Percentiles rank a stretch among this genome's conserved stretches.
Conservation (phyloP, 2,888 invertebrate genomes). For the Tipula confusa region DNA sequence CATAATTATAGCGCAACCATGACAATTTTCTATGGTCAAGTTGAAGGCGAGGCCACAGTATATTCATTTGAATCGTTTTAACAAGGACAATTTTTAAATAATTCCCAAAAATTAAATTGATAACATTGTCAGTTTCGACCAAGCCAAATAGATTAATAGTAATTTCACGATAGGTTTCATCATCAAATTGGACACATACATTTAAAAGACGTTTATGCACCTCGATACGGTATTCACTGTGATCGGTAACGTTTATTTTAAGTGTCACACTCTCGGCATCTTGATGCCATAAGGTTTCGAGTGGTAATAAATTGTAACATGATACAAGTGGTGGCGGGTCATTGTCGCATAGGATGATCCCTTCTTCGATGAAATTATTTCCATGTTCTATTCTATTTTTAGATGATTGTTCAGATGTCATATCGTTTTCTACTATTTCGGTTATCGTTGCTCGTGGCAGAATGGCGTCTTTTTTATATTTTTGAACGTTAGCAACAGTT, state of each 20-base stretch:
- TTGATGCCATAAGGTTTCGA: not conserved
- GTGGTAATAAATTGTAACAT: not conserved
- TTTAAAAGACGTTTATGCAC: not conserved
- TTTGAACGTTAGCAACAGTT: not conserved
- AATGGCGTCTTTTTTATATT: not conserved
- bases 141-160: not conserved
- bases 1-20: not conserved
- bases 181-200: not conserved
- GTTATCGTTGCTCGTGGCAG: not conserved
- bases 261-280: not conserved
- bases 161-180: not conserved
- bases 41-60: not conserved
- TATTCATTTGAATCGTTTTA: conserved; percentile 13
- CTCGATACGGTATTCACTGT: not conserved
- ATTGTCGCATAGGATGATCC: not conserved
- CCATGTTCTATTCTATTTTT: not conserved
- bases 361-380: not conserved
- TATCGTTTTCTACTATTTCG: not conserved
- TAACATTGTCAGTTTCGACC: not conserved
- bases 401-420: not conserved
- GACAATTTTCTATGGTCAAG: not conserved
- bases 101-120: not conserved
- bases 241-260: not conserved
- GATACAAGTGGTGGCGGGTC: not conserved
- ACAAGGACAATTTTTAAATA: not conserved